Percentiles rank a stretch among this genome's conserved stretches.
Evolutionary conservation across 2,888 invertebrate species (phyloP).

Genomic region (Agrochola litura): DNA sequence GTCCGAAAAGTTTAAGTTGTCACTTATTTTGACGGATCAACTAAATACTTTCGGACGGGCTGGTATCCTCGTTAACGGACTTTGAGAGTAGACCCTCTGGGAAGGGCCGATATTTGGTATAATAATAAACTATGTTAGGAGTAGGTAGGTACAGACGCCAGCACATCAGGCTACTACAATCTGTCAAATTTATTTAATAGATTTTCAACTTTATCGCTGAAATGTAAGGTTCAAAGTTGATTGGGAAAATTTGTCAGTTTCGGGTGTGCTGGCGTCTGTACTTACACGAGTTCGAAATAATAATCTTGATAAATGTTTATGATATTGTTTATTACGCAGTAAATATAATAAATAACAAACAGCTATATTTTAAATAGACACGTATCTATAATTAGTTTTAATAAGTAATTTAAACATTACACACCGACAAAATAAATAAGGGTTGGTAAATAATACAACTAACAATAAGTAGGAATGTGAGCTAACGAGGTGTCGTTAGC

Average conservation of each 20-base stretch:
- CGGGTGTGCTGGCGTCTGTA: too few relatives aligned
- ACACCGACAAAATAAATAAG: constrained; percentile 1
- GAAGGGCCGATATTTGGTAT: background rate
- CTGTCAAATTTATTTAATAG: too few relatives aligned
- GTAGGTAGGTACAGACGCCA: too few relatives aligned
- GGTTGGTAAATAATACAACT: constrained; percentile 4
- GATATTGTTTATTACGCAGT: constrained; percentile 44
- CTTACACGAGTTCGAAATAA: constrained; percentile 19
- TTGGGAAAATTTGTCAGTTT: too few relatives aligned
- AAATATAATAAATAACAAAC: constrained; percentile 39
- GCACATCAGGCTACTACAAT: too few relatives aligned
- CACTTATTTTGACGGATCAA: too few relatives aligned
- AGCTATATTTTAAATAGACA: constrained; percentile 50
- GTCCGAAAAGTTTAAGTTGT: too few relatives aligned
- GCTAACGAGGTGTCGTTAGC: background rate
- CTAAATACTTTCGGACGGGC: too few relatives aligned
- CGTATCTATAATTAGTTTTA: constrained; percentile 4
- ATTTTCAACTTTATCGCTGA: too few relatives aligned
- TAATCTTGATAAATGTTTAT: constrained; percentile 10
- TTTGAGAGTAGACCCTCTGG: background rate
- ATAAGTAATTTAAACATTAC: constrained; percentile 25
- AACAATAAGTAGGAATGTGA: constrained; percentile 12
- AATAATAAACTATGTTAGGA: background rate
- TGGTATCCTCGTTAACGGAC: too few relatives aligned
- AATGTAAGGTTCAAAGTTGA: too few relatives aligned